These are phyloP conservation scores for Anastrepha ludens DNA, from an alignment of 1,140 invertebrate genomes.

Conservation along the genomic window DNA sequence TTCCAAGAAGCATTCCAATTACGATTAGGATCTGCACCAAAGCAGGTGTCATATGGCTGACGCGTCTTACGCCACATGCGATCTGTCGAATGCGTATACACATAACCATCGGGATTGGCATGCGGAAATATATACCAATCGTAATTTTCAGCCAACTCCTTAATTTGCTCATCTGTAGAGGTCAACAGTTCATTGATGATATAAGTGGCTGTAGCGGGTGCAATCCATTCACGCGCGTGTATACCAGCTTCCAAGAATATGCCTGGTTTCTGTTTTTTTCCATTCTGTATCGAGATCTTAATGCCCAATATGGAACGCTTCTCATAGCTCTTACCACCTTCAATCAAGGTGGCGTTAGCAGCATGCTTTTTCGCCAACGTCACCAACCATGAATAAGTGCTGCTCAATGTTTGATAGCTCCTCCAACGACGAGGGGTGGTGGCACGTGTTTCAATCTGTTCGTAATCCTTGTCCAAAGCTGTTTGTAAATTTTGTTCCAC, in stretches of 20 bases:
- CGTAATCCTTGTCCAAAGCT: constrained; percentile 61
- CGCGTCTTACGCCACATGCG: constrained; percentile 83
- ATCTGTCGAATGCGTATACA: constrained; percentile 76
- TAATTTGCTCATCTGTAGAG: constrained; percentile 72
- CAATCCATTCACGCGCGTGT: constrained; percentile 84
- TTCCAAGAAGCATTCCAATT: constrained; percentile 84
- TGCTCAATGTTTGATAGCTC: constrained; percentile 75
- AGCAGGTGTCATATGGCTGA: constrained; percentile 74
- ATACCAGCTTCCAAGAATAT: constrained; percentile 78
- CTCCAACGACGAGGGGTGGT: constrained; percentile 67
- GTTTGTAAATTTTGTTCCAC: constrained; percentile 64
- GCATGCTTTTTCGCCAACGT: constrained; percentile 72
- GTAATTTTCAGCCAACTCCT: constrained; percentile 76
- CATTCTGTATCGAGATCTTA: constrained; percentile 67
- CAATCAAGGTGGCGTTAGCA: constrained; percentile 73
- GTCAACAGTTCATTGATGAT: constrained; percentile 78
- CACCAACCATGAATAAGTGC: constrained; percentile 76
- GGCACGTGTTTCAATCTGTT: constrained; percentile 64
- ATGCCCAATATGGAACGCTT: constrained; percentile 76
- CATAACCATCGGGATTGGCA: constrained; percentile 83
- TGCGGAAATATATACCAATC: constrained; percentile 85
- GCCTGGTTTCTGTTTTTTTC: constrained; percentile 64
- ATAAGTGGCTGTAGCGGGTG: constrained; percentile 79
- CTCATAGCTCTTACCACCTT: constrained; percentile 76
- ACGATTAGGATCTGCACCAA: constrained; percentile 81